These are phyloP conservation scores for Loripinus fragilis DNA, from an alignment of 2,888 invertebrate species.

Conservation along the genomic window DNA sequence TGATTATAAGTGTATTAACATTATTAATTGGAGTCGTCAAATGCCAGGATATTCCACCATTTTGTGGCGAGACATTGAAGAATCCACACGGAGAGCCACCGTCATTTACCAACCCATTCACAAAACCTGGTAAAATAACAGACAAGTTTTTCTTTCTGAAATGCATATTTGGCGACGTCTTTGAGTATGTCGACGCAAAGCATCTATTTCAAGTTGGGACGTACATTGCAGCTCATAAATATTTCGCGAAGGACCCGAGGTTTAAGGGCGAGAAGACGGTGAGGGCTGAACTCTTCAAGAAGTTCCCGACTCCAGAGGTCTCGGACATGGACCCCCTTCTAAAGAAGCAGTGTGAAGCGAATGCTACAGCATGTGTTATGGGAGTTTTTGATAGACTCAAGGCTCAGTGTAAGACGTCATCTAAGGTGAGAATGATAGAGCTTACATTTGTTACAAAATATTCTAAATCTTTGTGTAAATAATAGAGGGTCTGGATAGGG, in stretches of 20 bases:
- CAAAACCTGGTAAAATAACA: background rate
- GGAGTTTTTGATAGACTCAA: background rate
- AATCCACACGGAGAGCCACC: background rate
- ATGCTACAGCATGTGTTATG: conserved; percentile 55
- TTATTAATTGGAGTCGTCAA: no score
- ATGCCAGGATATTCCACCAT: background rate
- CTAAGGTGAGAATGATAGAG: conserved; percentile 44
- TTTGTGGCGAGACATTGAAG: background rate
- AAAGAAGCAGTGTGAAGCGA: conserved; percentile 50
- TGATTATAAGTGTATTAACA: no score
- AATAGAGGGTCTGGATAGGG: no score
- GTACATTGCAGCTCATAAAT: conserved; percentile 67
- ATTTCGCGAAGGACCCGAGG: conserved; percentile 62
- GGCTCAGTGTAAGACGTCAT: conserved; percentile 50
- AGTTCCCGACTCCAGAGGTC: conserved; percentile 72
- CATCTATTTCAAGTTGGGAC: conserved; percentile 30
- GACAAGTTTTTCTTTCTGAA: background rate
- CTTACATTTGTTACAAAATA: no score
- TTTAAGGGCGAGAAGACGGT: conserved; percentile 41
- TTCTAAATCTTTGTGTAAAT: no score
- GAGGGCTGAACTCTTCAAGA: conserved; percentile 57
- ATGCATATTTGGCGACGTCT: background rate
- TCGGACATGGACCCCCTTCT: conserved; percentile 52
- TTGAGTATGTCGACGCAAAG: background rate
- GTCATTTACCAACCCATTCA: background rate